Conservation (phyloP, 2,797 vertebrate genomes). For the Muraenolepis orangiensis region DNA sequence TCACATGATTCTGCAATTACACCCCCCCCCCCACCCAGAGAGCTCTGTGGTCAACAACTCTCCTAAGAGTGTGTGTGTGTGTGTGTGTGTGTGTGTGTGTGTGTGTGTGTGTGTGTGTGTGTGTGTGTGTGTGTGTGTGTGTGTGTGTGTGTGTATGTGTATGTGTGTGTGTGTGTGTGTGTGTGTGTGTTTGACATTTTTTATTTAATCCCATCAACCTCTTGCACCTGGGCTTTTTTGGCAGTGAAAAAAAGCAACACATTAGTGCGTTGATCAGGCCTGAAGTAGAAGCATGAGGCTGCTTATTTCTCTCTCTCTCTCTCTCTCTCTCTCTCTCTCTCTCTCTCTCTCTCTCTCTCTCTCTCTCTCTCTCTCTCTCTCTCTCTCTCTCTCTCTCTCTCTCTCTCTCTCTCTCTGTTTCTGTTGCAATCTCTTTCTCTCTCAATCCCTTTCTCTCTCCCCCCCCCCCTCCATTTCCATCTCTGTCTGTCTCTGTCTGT, state of each 20-base stretch:
- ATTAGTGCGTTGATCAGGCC: slow-evolving; percentile 26
- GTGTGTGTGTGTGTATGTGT: no score
- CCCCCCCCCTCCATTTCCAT: background rate
- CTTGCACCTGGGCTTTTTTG: slow-evolving; percentile 42
- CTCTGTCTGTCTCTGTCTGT: background rate
- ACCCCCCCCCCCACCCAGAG: no score
- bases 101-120: no score
- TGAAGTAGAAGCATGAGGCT: slow-evolving; percentile 53
- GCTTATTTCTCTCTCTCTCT: background rate
- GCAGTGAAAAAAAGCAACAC: slow-evolving; percentile 17
- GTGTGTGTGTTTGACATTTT: slow-evolving; percentile 4
- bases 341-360: background rate
- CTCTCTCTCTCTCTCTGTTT: no score
- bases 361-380: background rate
- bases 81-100: no score
- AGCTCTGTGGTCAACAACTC: slow-evolving; percentile 14
- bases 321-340: no score
- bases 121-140: no score
- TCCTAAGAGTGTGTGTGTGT: background rate
- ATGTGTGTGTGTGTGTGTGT: no score
- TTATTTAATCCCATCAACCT: background rate
- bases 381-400: background rate
- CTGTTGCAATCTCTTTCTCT: background rate
- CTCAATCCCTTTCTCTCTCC: no score
- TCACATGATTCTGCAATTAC: slow-evolving; percentile 20